These are phyloP conservation scores for Acleris literana DNA, from an alignment of 2,888 invertebrate genomes.

Conservation along the genomic window DNA sequence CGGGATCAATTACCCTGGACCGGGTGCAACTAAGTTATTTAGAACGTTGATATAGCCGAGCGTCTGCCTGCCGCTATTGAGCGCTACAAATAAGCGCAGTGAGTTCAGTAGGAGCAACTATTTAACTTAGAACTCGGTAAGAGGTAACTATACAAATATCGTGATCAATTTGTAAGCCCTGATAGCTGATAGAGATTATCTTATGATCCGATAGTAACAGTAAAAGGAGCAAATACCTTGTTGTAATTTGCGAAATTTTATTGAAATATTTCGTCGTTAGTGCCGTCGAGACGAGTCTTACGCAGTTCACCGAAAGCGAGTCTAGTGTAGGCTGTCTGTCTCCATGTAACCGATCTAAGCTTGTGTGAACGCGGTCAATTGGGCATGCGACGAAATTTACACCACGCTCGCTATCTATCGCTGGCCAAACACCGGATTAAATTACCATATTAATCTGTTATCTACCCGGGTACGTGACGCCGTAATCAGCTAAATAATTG, in stretches of 20 bases:
- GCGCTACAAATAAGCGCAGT: neutral
- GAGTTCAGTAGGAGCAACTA: too few relatives aligned
- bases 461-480: conserved; percentile 28
- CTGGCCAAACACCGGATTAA: conserved; percentile 33
- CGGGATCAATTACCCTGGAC: conserved; percentile 9
- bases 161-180: too few relatives aligned
- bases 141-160: too few relatives aligned
- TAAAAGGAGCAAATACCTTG: too few relatives aligned
- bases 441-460: conserved; percentile 36
- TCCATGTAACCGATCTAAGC: neutral
- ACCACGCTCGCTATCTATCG: conserved; percentile 29
- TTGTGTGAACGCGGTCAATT: conserved; percentile 20
- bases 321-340: too few relatives aligned
- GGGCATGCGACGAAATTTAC: conserved; percentile 18
- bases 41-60: conserved; percentile 3
- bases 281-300: too few relatives aligned
- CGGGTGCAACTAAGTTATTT: conserved; percentile 11
- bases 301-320: too few relatives aligned
- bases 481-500: conserved; percentile 35
- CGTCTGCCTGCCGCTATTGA: neutral
- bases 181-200: too few relatives aligned
- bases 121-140: too few relatives aligned
- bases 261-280: too few relatives aligned
- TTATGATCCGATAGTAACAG: too few relatives aligned
- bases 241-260: too few relatives aligned